phyloP scores from a whole-genome alignment of 2,888 invertebrate species.

The Luperina testacea region DNA sequence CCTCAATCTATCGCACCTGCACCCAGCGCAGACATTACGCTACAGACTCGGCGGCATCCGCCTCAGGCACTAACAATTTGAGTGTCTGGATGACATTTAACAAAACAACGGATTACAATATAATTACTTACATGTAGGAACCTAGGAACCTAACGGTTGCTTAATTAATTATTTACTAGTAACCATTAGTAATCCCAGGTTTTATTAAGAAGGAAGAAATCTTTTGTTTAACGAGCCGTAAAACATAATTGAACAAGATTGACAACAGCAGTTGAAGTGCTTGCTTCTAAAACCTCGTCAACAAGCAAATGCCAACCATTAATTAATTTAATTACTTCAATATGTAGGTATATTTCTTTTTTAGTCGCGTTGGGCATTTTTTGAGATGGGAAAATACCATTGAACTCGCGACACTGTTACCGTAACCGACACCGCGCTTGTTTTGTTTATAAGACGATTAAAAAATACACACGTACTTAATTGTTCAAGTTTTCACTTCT shows the following conservation, averaged over 20 bases:
- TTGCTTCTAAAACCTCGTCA: not conserved
- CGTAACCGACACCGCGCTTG: too few relatives aligned
- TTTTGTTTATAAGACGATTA: too few relatives aligned
- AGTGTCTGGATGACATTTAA: conserved; percentile 3
- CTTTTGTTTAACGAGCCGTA: not conserved
- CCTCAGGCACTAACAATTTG: not conserved
- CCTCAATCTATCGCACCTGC: not conserved
- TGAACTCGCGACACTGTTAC: too few relatives aligned
- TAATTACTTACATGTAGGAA: not conserved
- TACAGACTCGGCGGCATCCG: not conserved
- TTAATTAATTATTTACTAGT: not conserved
- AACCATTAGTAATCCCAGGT: not conserved
- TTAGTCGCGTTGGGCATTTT: too few relatives aligned
- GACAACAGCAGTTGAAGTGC: not conserved
- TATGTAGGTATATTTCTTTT: not conserved
- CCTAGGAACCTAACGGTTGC: not conserved
- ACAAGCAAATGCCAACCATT: not conserved
- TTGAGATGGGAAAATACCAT: too few relatives aligned
- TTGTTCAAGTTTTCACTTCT: too few relatives aligned
- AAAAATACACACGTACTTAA: too few relatives aligned
- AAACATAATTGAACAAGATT: conserved; percentile 4
- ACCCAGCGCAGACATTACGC: conserved; percentile 6
- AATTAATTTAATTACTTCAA: not conserved
- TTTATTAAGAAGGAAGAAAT: not conserved
- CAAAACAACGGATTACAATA: not conserved